Evolutionary conservation across 2,113 vertebrate genomes (phyloP), one percentile per base, ranked within the genome.

Genomic region (Podarcis cretensis): DNA sequence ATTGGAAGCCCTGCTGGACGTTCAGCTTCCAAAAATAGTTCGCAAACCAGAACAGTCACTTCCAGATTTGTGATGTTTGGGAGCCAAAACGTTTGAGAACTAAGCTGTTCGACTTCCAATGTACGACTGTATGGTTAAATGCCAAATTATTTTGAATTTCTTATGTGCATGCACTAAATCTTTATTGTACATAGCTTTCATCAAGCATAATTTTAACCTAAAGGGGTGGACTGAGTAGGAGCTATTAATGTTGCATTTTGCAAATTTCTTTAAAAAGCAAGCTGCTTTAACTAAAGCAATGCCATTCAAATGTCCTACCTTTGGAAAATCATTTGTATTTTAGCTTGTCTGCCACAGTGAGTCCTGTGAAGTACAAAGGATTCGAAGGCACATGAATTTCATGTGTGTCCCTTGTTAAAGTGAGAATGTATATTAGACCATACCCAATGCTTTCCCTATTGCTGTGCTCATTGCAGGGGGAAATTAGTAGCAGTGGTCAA

Each of bases 71-170:
- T 8, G 48, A 54, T 2, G 48, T 54, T 54, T 54, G 48, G 9
- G 48, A 54, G 48, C 48, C 48, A 12, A 54, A 54, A 54, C 2
- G 10, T 54, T 54, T 54, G 48, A 8, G 48, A 54, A 54, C 48
- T 54, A 54, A 54, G 48, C 48, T 54, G 48, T 10, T 54, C 9
- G 10, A 54, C 48, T 54, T 54, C 48, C 48, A 54, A 54, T 10
- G 48, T 54, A 54, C 48, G 48, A 48, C 48, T 10, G 10, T 12
- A 54, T 54, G 48, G 9, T 75, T 65, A 88, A 84, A 83, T 90
- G 18, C 90, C 71, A 37, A 93, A 65, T 93, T 96, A 88, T 84
- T 94, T 84, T 94, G 89, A 10, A 95, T 93, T 94, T 18, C 1
- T 13, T 40, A 5, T 37, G 9, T 84, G 3, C 80, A 6, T 73